phyloP scores from a whole-genome alignment of 1,140 invertebrate species.

The Orussus abietinus region DNA sequence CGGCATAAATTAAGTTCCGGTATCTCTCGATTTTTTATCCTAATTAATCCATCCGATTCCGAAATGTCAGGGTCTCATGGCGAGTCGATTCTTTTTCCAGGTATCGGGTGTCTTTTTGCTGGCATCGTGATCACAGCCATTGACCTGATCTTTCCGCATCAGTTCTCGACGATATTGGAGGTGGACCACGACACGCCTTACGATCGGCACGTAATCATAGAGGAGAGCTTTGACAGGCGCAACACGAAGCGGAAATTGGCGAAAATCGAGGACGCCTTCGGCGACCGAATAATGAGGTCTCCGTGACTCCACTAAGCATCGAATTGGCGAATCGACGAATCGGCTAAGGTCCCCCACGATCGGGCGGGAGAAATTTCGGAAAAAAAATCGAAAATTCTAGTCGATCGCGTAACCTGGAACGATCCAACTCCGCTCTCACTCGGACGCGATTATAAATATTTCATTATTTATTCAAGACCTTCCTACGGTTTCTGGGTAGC shows the following conservation, averaged over 20 bases:
- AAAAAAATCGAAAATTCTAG: no score
- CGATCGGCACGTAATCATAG: slow-evolving; percentile 85
- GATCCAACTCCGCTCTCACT: no score
- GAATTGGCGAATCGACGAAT: no score
- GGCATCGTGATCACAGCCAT: slow-evolving; percentile 76
- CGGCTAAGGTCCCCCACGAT: no score
- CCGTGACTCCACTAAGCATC: no score
- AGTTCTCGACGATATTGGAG: slow-evolving; percentile 88
- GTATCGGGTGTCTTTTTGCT: slow-evolving; percentile 67
- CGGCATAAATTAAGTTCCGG: not conserved
- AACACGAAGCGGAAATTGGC: slow-evolving; percentile 59
- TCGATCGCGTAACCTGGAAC: no score
- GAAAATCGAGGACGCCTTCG: slow-evolving; percentile 51
- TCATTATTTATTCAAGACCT: no score
- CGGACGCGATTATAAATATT: no score
- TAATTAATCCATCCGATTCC: no score
- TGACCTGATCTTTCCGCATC: slow-evolving; percentile 83
- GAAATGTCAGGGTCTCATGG: no score
- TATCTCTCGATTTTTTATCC: not conserved
- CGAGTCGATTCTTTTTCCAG: slow-evolving; percentile 57
- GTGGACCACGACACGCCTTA: slow-evolving; percentile 93
- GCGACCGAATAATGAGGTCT: slow-evolving; percentile 45
- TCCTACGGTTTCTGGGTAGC: no score
- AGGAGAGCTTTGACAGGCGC: slow-evolving; percentile 78
- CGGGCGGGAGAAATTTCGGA: no score